phyloP scores from a whole-genome alignment of 2,888 invertebrate genomes.

The Volucella inanis region DNA sequence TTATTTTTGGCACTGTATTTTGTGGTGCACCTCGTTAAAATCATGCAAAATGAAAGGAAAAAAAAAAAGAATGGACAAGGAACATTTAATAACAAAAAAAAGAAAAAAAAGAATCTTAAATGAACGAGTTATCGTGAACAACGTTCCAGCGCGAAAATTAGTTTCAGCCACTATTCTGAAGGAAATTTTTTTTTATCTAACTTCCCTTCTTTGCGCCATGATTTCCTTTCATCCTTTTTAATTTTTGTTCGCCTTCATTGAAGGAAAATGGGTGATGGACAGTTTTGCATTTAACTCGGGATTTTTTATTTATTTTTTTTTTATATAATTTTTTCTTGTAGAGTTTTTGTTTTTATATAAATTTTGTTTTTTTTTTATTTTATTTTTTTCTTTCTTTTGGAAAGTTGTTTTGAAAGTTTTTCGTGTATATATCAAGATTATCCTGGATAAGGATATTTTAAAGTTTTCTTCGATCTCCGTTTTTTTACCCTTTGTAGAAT shows the following conservation, averaged over 20 bases:
- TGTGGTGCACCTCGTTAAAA: constrained; percentile 70
- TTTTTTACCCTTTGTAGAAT: constrained; percentile 5
- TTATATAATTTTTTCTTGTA: not conserved
- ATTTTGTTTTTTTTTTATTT: constrained; percentile 20
- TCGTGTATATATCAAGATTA: constrained; percentile 72
- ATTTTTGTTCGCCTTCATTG: constrained; percentile 52
- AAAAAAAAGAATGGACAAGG: constrained; percentile 21
- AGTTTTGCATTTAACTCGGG: constrained; percentile 70
- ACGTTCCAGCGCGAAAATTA: constrained; percentile 71
- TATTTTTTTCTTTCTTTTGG: constrained; percentile 1
- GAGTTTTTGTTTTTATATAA: too few species aligned
- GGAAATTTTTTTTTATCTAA: constrained; percentile 14
- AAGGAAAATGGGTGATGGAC: constrained; percentile 27
- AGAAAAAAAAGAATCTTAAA: constrained; percentile 40
- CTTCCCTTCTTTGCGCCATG: constrained; percentile 44
- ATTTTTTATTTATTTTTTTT: constrained; percentile 62
- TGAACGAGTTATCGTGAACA: constrained; percentile 69
- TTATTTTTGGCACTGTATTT: constrained; percentile 33
- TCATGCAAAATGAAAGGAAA: constrained; percentile 49
- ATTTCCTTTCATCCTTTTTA: constrained; percentile 68
- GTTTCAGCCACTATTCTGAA: constrained; percentile 64
- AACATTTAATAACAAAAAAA: not conserved
- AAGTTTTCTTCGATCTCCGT: constrained; percentile 33
- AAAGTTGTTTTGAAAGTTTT: constrained; percentile 60
- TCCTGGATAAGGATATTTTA: constrained; percentile 69